phyloP scores from a whole-genome alignment of 2,888 invertebrate species.

The Diarsia dahlii region DNA sequence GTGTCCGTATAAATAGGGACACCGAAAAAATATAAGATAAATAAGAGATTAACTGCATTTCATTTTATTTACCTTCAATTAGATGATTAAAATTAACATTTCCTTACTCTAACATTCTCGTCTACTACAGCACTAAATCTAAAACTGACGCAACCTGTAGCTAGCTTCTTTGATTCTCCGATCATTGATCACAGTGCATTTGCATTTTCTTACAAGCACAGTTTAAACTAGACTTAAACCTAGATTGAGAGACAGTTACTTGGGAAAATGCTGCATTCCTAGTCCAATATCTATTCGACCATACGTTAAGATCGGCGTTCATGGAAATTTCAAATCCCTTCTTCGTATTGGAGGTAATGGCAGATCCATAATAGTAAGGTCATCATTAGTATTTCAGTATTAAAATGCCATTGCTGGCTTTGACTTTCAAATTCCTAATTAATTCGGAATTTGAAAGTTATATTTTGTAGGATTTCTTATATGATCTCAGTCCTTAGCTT shows the following conservation, averaged over 20 bases:
- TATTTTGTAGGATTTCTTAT: background rate
- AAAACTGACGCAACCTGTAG: conserved; percentile 18
- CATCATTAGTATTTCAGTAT: conserved; percentile 28
- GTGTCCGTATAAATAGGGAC: no score
- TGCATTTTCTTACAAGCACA: conserved; percentile 60
- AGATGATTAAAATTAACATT: background rate
- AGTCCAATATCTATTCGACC: conserved; percentile 36
- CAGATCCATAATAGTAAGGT: background rate
- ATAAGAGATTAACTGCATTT: background rate
- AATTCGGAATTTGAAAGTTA: background rate
- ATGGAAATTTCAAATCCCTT: conserved; percentile 16
- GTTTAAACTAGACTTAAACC: conserved; percentile 36
- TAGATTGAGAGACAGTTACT: conserved; percentile 53
- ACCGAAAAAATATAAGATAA: background rate
- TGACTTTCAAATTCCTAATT: background rate
- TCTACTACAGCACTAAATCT: conserved; percentile 2
- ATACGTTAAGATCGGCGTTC: background rate
- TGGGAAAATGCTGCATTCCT: conserved; percentile 37
- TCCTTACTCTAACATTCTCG: background rate
- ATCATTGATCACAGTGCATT: conserved; percentile 56
- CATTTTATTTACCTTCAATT: background rate
- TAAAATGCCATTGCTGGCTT: background rate
- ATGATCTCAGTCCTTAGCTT: background rate
- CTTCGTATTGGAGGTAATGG: background rate
- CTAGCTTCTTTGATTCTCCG: conserved; percentile 20